Percentiles rank a stretch among this genome's conserved stretches.
Evolutionary conservation across 2,113 vertebrate species (phyloP).

Genomic region (Heptranchias perlo): DNA sequence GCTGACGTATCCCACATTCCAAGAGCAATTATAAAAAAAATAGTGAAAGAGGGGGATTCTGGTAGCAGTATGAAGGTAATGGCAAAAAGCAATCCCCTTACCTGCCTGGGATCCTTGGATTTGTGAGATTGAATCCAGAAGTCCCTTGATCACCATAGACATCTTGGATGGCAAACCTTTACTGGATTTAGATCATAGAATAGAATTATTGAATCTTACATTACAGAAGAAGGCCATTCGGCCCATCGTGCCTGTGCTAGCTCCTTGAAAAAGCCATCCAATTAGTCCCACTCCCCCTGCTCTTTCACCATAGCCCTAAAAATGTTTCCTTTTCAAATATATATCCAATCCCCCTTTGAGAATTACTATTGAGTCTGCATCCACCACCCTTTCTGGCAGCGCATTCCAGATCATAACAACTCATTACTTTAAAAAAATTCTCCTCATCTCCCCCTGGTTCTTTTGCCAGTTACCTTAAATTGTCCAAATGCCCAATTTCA

Average conservation of each 20-base stretch:
- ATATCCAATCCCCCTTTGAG: neutral
- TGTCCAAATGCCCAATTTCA: neutral
- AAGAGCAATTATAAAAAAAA: neutral
- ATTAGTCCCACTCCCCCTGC: neutral
- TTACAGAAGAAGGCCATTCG: neutral
- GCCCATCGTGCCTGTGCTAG: neutral
- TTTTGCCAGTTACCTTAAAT: neutral
- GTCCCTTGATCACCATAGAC: no score
- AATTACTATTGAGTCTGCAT: neutral
- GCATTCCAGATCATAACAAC: neutral
- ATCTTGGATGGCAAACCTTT: neutral
- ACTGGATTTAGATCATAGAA: neutral
- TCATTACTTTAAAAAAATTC: neutral
- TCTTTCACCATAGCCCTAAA: neutral
- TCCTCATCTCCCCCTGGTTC: neutral
- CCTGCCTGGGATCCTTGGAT: neutral
- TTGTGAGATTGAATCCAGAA: neutral
- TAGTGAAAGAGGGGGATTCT: neutral
- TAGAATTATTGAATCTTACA: neutral
- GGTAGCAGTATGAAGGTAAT: neutral
- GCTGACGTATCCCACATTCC: neutral
- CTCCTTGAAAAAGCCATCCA: neutral
- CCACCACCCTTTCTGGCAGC: neutral
- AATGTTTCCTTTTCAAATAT: neutral
- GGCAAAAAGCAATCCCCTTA: no score